These are phyloP conservation scores for Zaprionus lachaisei DNA, from an alignment of 1,140 invertebrate species.

Conservation along the genomic window DNA sequence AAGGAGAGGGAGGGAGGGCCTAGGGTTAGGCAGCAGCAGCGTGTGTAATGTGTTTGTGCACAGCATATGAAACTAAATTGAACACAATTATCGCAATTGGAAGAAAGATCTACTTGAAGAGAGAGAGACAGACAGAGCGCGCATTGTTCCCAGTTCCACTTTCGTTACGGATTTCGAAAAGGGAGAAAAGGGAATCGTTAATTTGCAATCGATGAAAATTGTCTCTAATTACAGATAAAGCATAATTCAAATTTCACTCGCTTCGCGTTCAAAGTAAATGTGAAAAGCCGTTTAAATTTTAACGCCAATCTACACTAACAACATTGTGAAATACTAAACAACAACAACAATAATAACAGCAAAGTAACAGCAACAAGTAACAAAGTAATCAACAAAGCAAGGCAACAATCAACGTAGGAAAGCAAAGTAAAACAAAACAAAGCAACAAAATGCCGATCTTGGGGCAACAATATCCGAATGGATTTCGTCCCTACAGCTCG, in stretches of 20 bases:
- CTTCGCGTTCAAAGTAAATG: conserved; percentile 75
- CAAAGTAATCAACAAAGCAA: conserved; percentile 18
- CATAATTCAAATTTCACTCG: conserved; percentile 53
- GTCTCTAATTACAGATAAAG: conserved; percentile 47
- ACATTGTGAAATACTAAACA: conserved; percentile 34
- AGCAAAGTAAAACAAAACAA: conserved; percentile 16
- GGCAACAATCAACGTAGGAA: conserved; percentile 28
- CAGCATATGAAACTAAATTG: conserved; percentile 67
- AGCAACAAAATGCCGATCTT: conserved; percentile 81
- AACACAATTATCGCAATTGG: conserved; percentile 35
- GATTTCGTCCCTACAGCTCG: conserved; percentile 81
- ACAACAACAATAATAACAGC: conserved; percentile 31
- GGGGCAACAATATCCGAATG: conserved; percentile 77
- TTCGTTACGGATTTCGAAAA: background rate
- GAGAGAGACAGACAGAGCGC: background rate
- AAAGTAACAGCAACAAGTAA: conserved; percentile 38
- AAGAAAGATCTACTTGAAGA: conserved; percentile 14
- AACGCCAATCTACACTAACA: conserved; percentile 52
- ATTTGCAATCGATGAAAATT: conserved; percentile 1
- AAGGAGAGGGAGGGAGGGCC: too few relatives aligned
- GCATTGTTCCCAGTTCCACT: background rate
- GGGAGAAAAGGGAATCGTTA: background rate
- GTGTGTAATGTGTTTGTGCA: conserved; percentile 41
- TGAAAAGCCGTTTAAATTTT: conserved; percentile 65
- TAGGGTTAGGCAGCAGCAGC: conserved; percentile 3